A percentile compares a stretch with the other conserved stretches of the same genome.
Evolutionary conservation across 1,140 invertebrate species (phyloP).

Genomic region (Panagrolaimus sp.): DNA sequence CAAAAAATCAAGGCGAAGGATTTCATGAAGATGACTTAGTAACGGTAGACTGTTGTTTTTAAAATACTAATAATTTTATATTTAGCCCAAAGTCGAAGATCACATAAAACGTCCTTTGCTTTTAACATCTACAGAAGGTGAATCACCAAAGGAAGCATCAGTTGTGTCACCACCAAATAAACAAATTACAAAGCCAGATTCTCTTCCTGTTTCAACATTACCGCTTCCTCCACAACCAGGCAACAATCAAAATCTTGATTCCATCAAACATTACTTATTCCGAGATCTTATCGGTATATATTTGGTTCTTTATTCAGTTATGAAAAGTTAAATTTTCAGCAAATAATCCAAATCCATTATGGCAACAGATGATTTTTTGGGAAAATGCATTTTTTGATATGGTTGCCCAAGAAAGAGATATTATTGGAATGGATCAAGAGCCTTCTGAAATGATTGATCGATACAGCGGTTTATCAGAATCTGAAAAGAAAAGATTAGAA

Average conservation of each 20-base stretch:
- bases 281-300: conserved; percentile 43
- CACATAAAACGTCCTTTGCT: background rate
- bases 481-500: conserved; percentile 87
- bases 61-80: background rate
- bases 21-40: too few relatives aligned
- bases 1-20: too few relatives aligned
- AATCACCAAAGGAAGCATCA: too few relatives aligned
- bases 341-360: conserved; percentile 71
- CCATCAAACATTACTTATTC: conserved; percentile 38
- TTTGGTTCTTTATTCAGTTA: background rate
- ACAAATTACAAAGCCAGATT: background rate
- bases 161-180: too few relatives aligned
- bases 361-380: conserved; percentile 99
- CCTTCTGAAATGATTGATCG: conserved; percentile 98
- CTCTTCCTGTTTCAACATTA: background rate
- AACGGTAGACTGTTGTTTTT: too few relatives aligned
- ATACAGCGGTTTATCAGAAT: conserved; percentile 84
- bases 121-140: too few relatives aligned
- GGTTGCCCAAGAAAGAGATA: conserved; percentile 94
- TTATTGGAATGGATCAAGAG: conserved; percentile 99
- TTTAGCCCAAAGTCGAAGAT: conserved; percentile 8
- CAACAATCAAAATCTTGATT: conserved; percentile 9
- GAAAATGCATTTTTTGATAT: conserved; percentile 97
- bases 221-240: background rate
- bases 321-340: background rate